Base-by-base conservation (phyloP, 2,113 vertebrate species). In the Phoenicopterus ruber region DNA sequence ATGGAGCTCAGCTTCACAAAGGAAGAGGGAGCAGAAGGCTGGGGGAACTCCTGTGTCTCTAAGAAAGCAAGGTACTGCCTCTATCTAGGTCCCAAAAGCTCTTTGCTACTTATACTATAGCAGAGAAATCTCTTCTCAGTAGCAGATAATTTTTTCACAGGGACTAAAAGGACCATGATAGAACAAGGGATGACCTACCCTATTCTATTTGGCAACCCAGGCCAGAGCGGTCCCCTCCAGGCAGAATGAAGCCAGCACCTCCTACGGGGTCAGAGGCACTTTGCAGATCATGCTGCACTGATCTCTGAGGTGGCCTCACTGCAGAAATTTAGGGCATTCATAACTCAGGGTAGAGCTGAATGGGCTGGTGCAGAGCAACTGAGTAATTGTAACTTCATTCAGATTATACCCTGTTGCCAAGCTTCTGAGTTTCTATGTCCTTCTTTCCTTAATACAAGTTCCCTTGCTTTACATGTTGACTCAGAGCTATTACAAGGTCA, bases 21-120 rank as follows among this genome's bases (percentile, higher is more conserved):
- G 26, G 10, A 85, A 61, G 2, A 5, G 7, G 32, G 19, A 86
- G 7, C 36, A 17, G 73, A 67, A 79, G 29, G 10, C 14, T 66
- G 15, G 3, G 18, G 13, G 16, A 62, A 40, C 7, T 77, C 10
- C 19, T 1, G 0, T 20, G 4, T 46, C 38, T 74, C 40, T 50
- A 65, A 38, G 24, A 67, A 72, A 78, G n/a, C 6, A 46, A 86
- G 25, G 13, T 66, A 58, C 18, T 2, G 2, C 13, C 31, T 24
- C 34, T 31, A 76, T 24, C 34, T 31, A 76, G 8, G 14, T 62
- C 52, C 28, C 24, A 72, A 76, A 44, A 54, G 21, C 15, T 61
- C 29, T 82, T 89, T 92, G 11, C 6, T 71, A n/a, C 28, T 69
- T 84, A 44, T 1, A 8, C 17, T 71, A 13, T 36, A 32, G 29